Evolutionary conservation across 2,113 vertebrate genomes (phyloP), one percentile per base, ranked within the genome.

Genomic region (Laticauda colubrina): DNA sequence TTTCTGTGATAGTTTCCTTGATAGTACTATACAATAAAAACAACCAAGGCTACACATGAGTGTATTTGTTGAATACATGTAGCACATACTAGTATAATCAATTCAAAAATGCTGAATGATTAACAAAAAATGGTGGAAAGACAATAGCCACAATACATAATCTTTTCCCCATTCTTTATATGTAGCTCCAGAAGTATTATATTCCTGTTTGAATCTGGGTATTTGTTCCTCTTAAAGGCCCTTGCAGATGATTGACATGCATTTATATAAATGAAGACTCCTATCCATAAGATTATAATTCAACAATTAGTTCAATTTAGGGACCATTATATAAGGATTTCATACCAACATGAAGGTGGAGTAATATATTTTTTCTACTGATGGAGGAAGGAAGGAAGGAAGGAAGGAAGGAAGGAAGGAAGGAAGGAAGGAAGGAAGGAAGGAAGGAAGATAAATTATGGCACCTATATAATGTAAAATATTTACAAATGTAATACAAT

Each of bases 281-380:
- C 39, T 45, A 3, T 48, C 21, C 54, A 89, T 5, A 56, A 56
- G 39, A 29, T 48, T 89, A 45, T 4, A 48, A 20, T 69, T 51
- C 45, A 75, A 8, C 51, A 61, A 55, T 64, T 9, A 48, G 29
- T 90, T 69, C 64, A 90, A 69, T 53, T 20, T 48, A 29, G 59
- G 4, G 9, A 89, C 10, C 34, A 10, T 59, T 14, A 43, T 24
- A 39, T n/a, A 56, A 34, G 34, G 23, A 93, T 93, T 90, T 93
- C 89, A 94, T 92, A 93, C 89, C 92, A 85, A 59, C 94, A 94
- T 88, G 92, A 86, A 91, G 87, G 57, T 91, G 91, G 29, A 55
- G 4, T 54, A 88, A 88, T 34, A 34, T 89, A 6, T 85, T 94
- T 90, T 89, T 89, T 75, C 54, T 59, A 59, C 55, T 89, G 55